Evolutionary conservation across 1,140 invertebrate genomes (phyloP), one percentile per base, ranked within the genome.

Genomic region (Tenebrio molitor): DNA sequence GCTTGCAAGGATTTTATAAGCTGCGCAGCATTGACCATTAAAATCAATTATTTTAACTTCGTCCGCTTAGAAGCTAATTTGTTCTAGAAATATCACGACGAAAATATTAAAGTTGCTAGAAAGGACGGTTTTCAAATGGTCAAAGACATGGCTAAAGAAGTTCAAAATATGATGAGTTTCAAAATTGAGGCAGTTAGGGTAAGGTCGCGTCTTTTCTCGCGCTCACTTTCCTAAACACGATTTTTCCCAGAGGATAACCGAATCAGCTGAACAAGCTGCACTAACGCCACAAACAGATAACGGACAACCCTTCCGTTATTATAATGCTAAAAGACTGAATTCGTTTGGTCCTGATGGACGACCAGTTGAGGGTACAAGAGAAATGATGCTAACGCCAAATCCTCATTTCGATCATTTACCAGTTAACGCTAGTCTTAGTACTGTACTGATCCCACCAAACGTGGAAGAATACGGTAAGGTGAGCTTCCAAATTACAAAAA

Each of bases 121-220:
- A 94, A 94, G 81, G 93, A 95, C 80, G 93, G 93, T n/a, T 85
- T 95, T 34, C 85, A 94, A 25, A 83, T 95, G 17, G 91, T 95
- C 42, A 87, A 92, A 42, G 93, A 95, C 84, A 90, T 95, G 86
- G 92, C 93, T 1, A 87, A 87, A 0, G 93, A 95, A 84, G 92
- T 95, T 15, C 93, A 95, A 81, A 95, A 95, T 81, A 92, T 95
- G 88, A 93, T 95, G 91, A 92, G 94, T 81, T 94, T 95, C 83
- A 95, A 95, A 84, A 93, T 93, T 83, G 93, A 93, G 80, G 92
- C 94, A 33, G 92, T 95, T 34, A 93, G 94, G 92, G 93, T 95
- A 85, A 91, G 88, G 84, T 66, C 7, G 10, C 25, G 42, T 41
- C 39, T 1, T 16, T 53, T 21, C 33, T 23, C 14, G 6, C 21